Evolutionary conservation across 2,888 invertebrate species (phyloP), one percentile per base, ranked within the genome.

Genomic region (Ferdinandea cuprea): DNA sequence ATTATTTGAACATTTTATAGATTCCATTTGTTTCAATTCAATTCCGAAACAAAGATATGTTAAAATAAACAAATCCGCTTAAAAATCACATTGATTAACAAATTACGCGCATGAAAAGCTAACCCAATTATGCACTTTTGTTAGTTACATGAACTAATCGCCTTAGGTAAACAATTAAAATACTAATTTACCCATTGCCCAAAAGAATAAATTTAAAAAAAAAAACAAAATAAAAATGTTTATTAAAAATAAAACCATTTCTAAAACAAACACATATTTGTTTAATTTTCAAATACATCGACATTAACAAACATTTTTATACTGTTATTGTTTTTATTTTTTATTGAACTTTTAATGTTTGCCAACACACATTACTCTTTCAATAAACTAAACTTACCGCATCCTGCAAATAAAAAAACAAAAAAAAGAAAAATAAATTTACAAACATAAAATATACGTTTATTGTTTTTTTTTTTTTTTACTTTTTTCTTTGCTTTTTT

Each of bases 371-470:
- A 50, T 52, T 66, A 21, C 9, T 54, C 37, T 83, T 81, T 63
- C 54, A 65, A 37, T 66, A 48, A 48, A 73, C 59, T 80, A 86
- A 87, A 91, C 91, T 91, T 91, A 91, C 91, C 91, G 91, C 91
- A 88, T 91, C 91, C 91, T 91, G 91, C 86, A 91, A 90, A 89
- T 91, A 91, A 92, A 88, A 88, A 88, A 90, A 89, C 87, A 83
- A 77, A 84, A 86, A 76, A 86, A 85, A 85, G 72, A 83, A 84
- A 87, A 87, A 87, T 85, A 86, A 86, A 86, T 85, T 83, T 78
- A 86, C 71, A 83, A 80, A 86, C 65, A 86, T 85, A 80, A 85
- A 77, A 85, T 77, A 81, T 66, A 68, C 69, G 35, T 32, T 58
- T 74, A 68, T 72, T n/a, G n/a, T n/a, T n/a, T n/a, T 52, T 58